These are phyloP conservation scores for Chelon labrosus DNA, from an alignment of 2,797 vertebrate species.

Conservation along the genomic window DNA sequence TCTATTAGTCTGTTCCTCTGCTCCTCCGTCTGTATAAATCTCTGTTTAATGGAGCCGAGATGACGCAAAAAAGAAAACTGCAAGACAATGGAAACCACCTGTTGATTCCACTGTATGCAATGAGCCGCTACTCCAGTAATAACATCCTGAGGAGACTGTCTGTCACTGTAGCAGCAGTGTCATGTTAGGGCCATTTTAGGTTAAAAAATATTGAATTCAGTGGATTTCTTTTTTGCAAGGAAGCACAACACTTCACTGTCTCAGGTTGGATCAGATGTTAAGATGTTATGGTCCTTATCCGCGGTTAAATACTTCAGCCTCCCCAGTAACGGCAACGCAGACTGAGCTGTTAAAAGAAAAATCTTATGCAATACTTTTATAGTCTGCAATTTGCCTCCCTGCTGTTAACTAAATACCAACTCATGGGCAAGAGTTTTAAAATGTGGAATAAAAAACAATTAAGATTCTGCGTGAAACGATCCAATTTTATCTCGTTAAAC, in stretches of 20 bases:
- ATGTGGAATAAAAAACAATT: too few relatives aligned
- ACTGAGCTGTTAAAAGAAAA: too few relatives aligned
- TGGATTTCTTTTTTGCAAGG: too few relatives aligned
- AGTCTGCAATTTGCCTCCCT: too few relatives aligned
- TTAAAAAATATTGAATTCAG: too few relatives aligned
- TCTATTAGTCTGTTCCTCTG: slow-evolving; percentile 56
- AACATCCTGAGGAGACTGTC: slow-evolving; percentile 49
- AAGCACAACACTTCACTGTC: too few relatives aligned
- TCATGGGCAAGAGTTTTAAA: neutral
- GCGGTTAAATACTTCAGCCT: too few relatives aligned
- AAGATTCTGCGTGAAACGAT: neutral
- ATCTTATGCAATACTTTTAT: neutral
- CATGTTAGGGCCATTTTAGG: too few relatives aligned
- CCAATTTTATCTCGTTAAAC: slow-evolving; percentile 1
- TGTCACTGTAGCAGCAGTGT: neutral
- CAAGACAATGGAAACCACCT: slow-evolving; percentile 53
- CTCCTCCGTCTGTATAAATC: slow-evolving; percentile 25
- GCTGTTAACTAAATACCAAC: neutral
- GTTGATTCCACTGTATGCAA: slow-evolving; percentile 29
- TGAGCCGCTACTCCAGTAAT: slow-evolving; percentile 12
- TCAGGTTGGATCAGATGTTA: too few relatives aligned
- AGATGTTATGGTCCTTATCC: too few relatives aligned
- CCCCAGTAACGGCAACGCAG: too few relatives aligned
- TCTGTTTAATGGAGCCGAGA: slow-evolving; percentile 22
- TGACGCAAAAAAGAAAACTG: slow-evolving; percentile 28